Evolutionary conservation across 2,113 vertebrate genomes (phyloP), one percentile per base, ranked within the genome.

Genomic region (Fregata magnificens): DNA sequence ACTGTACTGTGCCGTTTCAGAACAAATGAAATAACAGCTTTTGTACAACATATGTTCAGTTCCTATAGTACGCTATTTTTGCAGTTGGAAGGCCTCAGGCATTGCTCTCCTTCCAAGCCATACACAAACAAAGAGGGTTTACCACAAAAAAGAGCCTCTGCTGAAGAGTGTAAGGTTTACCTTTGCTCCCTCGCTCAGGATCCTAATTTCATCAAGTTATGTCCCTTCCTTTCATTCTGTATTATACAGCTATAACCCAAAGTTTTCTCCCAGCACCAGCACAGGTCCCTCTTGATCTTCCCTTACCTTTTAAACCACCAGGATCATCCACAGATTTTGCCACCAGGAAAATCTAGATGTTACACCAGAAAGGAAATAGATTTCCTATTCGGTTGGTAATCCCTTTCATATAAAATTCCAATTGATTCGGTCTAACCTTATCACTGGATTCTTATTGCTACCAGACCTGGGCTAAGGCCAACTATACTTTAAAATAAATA

Each of bases 11-110:
- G 70, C 42, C 53, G 10, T 96, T 96, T 95, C 96, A 97, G 92
- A 97, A 97, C 84, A 88, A 95, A 98, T 76, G 76, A 96, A 98
- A 84, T 97, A 98, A 90, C 87, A 97, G 96, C 95, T 93, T 97
- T 94, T 94, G 92, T 83, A 94, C 67, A 94, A 84, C 94, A 95
- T 93, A 88, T 95, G 92, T 95, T 98, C 94, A 53, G 72, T 84
- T 96, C 96, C 87, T 97, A 90, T 81, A 92, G 92, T 63, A 94
- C 65, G 89, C 95, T 98, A 94, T 96, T 98, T 95, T 86, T 97
- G 87, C 96, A 92, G 97, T 98, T 98, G 97, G 73, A 95, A 96
- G 82, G 80, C 93, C 96, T 87, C 87, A 69, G 93, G 92, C 91
- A 84, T 93, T 89, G 81, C 86, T 86, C 66, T 93, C 47, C 59